phyloP scores from a whole-genome alignment of 2,797 vertebrate species.

The Premnoplex brunnescens region DNA sequence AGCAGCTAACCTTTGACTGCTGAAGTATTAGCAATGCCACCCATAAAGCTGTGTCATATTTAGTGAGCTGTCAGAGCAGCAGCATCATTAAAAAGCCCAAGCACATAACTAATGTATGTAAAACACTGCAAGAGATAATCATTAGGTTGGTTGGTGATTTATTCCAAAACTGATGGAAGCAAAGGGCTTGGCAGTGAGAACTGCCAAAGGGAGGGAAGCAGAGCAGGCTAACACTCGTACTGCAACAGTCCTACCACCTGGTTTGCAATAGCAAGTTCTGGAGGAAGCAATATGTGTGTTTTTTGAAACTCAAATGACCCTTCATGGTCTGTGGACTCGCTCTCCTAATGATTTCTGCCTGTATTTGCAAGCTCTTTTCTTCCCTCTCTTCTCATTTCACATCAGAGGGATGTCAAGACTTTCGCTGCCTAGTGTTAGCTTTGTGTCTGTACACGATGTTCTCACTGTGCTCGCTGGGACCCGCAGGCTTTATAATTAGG shows the following conservation, averaged over 20 bases:
- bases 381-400: conserved; percentile 22
- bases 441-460: conserved; percentile 44
- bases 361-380: conserved; percentile 39
- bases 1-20: conserved; percentile 21
- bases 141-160: conserved; percentile 46
- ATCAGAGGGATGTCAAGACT: conserved; percentile 44
- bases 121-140: conserved; percentile 37
- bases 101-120: conserved; percentile 53
- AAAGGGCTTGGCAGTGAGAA: conserved; percentile 9
- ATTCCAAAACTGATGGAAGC: conserved; percentile 31
- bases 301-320: neutral
- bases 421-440: conserved; percentile 24
- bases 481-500: conserved; percentile 38
- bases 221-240: neutral
- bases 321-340: neutral
- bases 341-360: conserved; percentile 35
- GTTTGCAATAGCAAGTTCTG: neutral
- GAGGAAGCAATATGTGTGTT: neutral
- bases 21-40: conserved; percentile 4
- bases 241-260: neutral
- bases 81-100: conserved; percentile 61
- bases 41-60: conserved; percentile 54
- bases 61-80: conserved; percentile 57
- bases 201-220: neutral
- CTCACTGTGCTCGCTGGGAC: conserved; percentile 12